Percentiles rank a stretch among this genome's conserved stretches.
phyloP scores from a whole-genome alignment of 2,797 vertebrate genomes.

The Pteronotus mesoamericanus region DNA sequence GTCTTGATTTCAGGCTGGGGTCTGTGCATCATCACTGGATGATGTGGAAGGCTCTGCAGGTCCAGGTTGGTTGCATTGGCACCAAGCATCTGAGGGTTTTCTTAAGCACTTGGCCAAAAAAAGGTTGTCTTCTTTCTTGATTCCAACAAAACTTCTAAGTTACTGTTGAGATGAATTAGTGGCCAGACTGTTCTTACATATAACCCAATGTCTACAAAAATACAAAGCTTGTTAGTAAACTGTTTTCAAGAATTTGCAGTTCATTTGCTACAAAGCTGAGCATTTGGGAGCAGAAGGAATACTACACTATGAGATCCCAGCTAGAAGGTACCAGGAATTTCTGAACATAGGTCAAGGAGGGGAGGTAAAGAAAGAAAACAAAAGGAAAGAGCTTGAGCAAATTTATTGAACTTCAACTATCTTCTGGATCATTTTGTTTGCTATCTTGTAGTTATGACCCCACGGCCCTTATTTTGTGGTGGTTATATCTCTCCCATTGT shows the following conservation, averaged over 20 bases:
- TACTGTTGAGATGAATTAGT: background rate
- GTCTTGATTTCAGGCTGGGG: background rate
- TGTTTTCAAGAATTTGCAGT: background rate
- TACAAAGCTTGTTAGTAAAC: background rate
- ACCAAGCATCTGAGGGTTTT: background rate
- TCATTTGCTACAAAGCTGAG: background rate
- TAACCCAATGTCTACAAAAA: background rate
- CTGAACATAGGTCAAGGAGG: fast-evolving
- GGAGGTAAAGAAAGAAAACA: background rate
- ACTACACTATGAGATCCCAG: background rate
- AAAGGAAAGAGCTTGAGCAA: background rate
- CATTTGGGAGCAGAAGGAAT: background rate
- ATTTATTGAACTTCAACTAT: background rate
- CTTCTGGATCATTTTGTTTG: background rate
- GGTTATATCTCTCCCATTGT: background rate
- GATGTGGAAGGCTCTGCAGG: background rate
- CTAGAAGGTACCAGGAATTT: background rate
- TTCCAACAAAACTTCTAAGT: background rate
- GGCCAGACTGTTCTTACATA: background rate
- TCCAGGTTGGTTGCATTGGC: background rate
- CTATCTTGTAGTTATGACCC: background rate
- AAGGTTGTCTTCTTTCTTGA: background rate
- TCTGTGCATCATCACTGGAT: background rate
- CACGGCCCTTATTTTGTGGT: background rate
- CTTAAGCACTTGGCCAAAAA: background rate